These are phyloP conservation scores for Campodea augens DNA, from an alignment of 1,140 invertebrate species.

Conservation along the genomic window DNA sequence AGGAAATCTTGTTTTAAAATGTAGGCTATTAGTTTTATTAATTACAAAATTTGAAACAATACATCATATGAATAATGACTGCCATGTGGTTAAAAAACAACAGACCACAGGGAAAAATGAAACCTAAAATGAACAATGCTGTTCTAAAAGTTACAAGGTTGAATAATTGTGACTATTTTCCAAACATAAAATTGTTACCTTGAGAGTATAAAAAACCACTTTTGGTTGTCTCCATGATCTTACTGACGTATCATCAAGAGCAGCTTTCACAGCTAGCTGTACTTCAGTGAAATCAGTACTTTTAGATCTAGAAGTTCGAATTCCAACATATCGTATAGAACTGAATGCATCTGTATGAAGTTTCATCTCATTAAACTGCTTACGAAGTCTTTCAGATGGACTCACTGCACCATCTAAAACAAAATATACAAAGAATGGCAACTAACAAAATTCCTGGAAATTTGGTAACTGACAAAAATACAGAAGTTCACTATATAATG, in stretches of 20 bases:
- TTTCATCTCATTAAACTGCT: constrained; percentile 38
- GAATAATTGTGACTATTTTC: neutral
- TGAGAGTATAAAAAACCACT: constrained; percentile 43
- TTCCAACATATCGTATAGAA: constrained; percentile 48
- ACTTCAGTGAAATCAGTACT: constrained; percentile 35
- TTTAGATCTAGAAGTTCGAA: constrained; percentile 28
- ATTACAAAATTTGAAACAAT: neutral
- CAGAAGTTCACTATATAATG: constrained; percentile 6
- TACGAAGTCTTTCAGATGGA: constrained; percentile 42
- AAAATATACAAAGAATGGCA: no score
- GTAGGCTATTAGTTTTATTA: no score
- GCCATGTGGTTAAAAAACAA: neutral
- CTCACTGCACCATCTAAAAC: constrained; percentile 31
- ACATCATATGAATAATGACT: neutral
- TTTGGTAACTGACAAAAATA: constrained; percentile 9
- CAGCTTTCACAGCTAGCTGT: constrained; percentile 27
- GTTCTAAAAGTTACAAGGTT: neutral
- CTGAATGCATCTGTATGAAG: constrained; percentile 49
- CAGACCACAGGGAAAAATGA: neutral
- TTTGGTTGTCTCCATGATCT: constrained; percentile 41
- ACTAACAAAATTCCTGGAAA: no score
- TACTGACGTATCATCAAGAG: constrained; percentile 44
- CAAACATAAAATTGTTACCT: constrained; percentile 24
- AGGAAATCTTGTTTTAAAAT: no score
- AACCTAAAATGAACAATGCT: neutral